phyloP scores from a whole-genome alignment of 2,113 vertebrate genomes.

The Ellobius talpinus region DNA sequence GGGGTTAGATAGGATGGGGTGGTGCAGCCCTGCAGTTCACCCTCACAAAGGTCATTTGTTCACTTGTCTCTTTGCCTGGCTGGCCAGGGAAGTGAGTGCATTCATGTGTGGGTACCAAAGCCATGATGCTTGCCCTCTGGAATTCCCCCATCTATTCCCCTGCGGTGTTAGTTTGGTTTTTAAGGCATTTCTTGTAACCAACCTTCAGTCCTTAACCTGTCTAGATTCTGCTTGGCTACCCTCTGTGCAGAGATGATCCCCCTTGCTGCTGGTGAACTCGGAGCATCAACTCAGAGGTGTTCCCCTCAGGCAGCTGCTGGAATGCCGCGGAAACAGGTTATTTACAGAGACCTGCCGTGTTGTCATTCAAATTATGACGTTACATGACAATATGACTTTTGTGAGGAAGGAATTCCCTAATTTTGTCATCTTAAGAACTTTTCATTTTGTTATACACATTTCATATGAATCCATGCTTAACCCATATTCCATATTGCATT shows the following conservation, averaged over 20 bases:
- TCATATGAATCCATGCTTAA: not conserved
- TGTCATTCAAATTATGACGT: constrained; percentile 10
- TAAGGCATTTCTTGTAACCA: not conserved
- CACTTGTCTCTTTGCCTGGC: not conserved
- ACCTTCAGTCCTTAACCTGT: not conserved
- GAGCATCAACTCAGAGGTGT: not conserved
- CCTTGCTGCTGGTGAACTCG: not conserved
- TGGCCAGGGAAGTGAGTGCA: not conserved
- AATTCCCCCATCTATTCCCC: not conserved
- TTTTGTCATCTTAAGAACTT: not conserved
- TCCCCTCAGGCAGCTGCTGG: not conserved
- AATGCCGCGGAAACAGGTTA: not conserved
- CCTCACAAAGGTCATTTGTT: not conserved
- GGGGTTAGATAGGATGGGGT: not conserved
- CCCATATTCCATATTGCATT: not conserved
- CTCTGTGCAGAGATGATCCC: not conserved
- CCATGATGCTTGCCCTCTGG: not conserved
- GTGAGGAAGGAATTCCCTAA: not conserved
- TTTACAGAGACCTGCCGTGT: not conserved
- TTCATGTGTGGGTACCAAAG: not conserved
- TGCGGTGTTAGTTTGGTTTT: not conserved
- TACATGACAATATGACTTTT: not conserved
- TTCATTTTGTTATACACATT: not conserved
- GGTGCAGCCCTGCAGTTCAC: not conserved
- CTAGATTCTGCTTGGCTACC: not conserved